Percentiles rank a stretch among this genome's conserved stretches.
phyloP scores from a whole-genome alignment of 2,113 vertebrate species.

The Rhinolophus ferrumequinum region DNA sequence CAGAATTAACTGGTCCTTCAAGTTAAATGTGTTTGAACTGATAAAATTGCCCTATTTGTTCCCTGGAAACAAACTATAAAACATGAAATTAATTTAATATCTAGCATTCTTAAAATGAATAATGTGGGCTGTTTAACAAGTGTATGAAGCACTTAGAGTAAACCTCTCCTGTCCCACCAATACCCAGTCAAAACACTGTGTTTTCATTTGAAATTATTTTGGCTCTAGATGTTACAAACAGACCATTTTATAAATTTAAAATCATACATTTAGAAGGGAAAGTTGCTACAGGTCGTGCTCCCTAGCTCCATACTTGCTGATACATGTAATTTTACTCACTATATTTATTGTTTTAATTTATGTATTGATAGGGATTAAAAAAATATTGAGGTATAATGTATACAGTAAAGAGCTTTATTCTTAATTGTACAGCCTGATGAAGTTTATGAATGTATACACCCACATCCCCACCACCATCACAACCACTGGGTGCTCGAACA shows the following conservation, averaged over 20 bases:
- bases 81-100: conserved; percentile 56
- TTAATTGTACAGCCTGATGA: conserved; percentile 24
- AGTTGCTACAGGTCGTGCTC: neutral
- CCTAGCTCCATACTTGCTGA: neutral
- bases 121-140: neutral
- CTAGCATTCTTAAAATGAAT: conserved; percentile 53
- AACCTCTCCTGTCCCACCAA: neutral
- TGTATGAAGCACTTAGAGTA: neutral
- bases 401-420: conserved; percentile 12
- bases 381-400: neutral
- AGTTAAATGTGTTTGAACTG: conserved; percentile 76
- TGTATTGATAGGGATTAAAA: neutral
- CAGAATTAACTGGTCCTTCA: conserved; percentile 77
- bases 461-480: neutral
- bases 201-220: conserved; percentile 40
- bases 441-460: conserved; percentile 11
- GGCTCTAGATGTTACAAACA: neutral
- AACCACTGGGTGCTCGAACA: neutral
- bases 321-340: neutral
- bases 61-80: conserved; percentile 64
- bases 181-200: neutral
- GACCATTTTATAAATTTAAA: neutral
- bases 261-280: neutral
- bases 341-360: conserved; percentile 10
- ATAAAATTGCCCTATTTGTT: conserved; percentile 61